Percentiles rank a stretch among this genome's conserved stretches.
These are phyloP conservation scores for Salvator merianae DNA, from an alignment of 2,113 vertebrate species.

Conservation along the genomic window DNA sequence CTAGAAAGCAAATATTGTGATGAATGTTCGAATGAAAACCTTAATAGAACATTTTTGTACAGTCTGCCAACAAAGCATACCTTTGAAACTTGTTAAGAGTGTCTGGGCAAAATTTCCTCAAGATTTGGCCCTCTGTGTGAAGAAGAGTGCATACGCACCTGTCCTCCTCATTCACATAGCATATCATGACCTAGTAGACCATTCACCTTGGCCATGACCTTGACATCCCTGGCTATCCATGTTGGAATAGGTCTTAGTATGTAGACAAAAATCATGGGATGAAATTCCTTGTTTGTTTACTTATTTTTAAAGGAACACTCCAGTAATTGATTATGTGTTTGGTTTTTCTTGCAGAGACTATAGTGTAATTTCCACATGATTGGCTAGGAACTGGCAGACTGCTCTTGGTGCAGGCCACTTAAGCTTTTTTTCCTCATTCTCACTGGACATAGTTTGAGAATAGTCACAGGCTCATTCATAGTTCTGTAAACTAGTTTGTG, in stretches of 20 bases:
- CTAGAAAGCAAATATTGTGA: conserved; percentile 20
- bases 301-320: background rate
- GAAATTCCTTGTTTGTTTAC: background rate
- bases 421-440: background rate
- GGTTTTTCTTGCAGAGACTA: background rate
- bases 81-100: background rate
- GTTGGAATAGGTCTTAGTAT: background rate
- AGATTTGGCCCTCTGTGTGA: background rate
- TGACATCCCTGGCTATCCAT: background rate
- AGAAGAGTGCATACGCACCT: too few relatives aligned
- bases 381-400: background rate
- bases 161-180: background rate
- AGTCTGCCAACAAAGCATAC: background rate
- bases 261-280: background rate
- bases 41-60: background rate
- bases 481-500: too few relatives aligned
- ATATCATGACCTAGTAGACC: too few relatives aligned
- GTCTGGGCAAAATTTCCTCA: background rate
- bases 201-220: too few relatives aligned
- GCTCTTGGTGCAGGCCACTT: too few relatives aligned
- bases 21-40: background rate
- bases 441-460: too few relatives aligned
- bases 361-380: background rate
- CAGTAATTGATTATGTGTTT: background rate
- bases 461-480: too few relatives aligned